A percentile compares a stretch with the other conserved stretches of the same genome.
Conservation (phyloP, 2,113 vertebrate species). For the Anas platyrhynchos region DNA sequence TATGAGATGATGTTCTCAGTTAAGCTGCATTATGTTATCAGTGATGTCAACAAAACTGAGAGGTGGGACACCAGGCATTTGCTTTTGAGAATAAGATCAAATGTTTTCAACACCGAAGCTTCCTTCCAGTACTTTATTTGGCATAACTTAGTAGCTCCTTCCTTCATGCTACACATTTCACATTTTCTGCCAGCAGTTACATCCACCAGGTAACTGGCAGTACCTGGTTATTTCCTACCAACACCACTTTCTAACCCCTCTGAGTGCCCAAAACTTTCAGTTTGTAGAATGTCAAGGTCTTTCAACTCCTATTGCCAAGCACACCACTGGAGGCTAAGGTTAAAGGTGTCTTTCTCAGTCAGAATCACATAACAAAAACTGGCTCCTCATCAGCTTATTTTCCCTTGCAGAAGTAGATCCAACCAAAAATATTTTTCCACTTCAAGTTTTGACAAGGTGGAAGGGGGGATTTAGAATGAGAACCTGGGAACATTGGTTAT, state of each 20-base stretch:
- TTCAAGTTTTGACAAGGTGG: neutral
- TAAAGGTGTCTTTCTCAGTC: neutral
- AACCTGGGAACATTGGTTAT: neutral
- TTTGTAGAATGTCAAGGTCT: rapidly evolving
- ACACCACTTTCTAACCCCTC: neutral
- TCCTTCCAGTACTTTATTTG: neutral
- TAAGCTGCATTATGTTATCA: neutral
- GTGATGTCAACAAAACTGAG: neutral
- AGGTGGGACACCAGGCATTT: neutral
- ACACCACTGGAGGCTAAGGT: neutral
- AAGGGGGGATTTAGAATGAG: neutral
- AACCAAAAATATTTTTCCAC: neutral
- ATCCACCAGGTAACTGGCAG: neutral
- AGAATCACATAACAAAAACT: neutral
- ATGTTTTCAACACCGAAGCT: neutral
- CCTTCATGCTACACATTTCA: neutral
- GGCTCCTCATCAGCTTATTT: neutral
- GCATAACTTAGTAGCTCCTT: neutral
- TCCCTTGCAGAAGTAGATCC: neutral
- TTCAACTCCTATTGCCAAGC: neutral
- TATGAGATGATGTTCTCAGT: neutral
- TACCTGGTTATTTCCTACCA: neutral
- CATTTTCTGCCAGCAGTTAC: neutral
- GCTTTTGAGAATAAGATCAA: neutral
- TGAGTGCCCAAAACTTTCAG: neutral